Conservation (phyloP, 1,140 invertebrate genomes). For the Lerema accius region DNA sequence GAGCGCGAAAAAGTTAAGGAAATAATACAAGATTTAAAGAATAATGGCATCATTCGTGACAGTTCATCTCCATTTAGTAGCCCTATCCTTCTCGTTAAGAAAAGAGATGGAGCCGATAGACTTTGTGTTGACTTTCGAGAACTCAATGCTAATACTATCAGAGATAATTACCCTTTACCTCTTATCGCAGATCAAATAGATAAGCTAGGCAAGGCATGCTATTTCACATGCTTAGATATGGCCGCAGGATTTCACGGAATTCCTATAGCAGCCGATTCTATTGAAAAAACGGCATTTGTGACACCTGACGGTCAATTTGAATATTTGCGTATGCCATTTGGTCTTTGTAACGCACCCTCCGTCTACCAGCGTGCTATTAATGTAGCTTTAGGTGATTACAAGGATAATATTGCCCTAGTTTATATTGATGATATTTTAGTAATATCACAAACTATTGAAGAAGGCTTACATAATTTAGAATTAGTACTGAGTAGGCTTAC, state of each 20-base stretch:
- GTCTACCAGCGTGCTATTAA: conserved; percentile 28
- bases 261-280: conserved; percentile 6
- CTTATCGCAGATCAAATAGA: conserved; percentile 34
- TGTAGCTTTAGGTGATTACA: conserved; percentile 9
- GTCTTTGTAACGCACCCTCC: conserved; percentile 23
- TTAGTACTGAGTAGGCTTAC: conserved; percentile 12
- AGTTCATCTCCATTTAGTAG: conserved; percentile 42
- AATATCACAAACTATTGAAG: background rate
- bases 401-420: conserved; percentile 13
- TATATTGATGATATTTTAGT: conserved; percentile 26
- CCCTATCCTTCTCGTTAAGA: conserved; percentile 45
- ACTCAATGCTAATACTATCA: conserved; percentile 47
- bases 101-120: conserved; percentile 44
- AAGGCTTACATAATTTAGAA: conserved; percentile 5
- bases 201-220: conserved; percentile 15
- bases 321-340: no score
- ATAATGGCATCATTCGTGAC: conserved; percentile 34
- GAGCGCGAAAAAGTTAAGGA: conserved; percentile 35
- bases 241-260: conserved; percentile 23
- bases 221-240: conserved; percentile 26
- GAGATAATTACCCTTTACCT: conserved; percentile 43
- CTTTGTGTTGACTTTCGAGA: conserved; percentile 50
- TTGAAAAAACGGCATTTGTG: conserved; percentile 29
- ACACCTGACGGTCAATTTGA: no score
- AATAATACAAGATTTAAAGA: conserved; percentile 28